Base-by-base conservation (phyloP, 2,797 vertebrate genomes). In the Phalloptychus januarius region DNA sequence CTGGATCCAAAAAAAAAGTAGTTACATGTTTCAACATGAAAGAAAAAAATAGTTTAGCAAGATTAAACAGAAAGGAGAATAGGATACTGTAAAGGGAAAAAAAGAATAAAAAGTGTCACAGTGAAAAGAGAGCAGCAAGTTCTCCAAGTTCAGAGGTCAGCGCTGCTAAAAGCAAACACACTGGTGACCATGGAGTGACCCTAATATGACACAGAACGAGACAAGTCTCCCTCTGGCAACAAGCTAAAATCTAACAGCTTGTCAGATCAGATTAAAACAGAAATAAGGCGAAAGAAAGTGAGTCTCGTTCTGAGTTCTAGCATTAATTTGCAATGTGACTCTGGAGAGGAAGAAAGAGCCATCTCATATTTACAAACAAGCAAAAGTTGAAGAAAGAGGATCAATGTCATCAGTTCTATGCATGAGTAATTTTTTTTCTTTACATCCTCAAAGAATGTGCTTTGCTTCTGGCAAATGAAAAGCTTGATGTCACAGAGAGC, bases 401-500 rank as follows among this genome's bases (percentile, higher is more conserved):
- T 69, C 38, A 6, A 15, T 69, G 38, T 69, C n/a, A 69, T 23
- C 12, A 42, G 23, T 69, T 52, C 23, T 52, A 23, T 63, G 10
- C 1, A 45, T 52, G 50, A 52, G 50, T 52, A 18, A 18, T 8
- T 56, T 44, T 28, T 87, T n/a, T 11, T 67, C 83, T 79, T 79
- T 71, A 20, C 75, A 11, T 61, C 48, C 86, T 56, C 15, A 61
- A 67, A 81, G 78, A 77, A 28, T 23, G n/a, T 56, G 50, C 23
- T 74, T 23, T 36, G 74, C 78, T 76, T 80, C n/a, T 46, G 76
- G 82, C 44, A 52, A 75, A 80, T 85, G 72, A 84, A 83, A 83
- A 80, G 69, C 67, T 74, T 82, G 77, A 86, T 84, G 63, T 81
- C 82, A 86, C 85, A 85, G 58, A 89, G 23, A 80, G 74, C 75